Evolutionary conservation across 2,113 vertebrate genomes (phyloP), one percentile per base, ranked within the genome.

Genomic region (Ceuthmochares aereus): DNA sequence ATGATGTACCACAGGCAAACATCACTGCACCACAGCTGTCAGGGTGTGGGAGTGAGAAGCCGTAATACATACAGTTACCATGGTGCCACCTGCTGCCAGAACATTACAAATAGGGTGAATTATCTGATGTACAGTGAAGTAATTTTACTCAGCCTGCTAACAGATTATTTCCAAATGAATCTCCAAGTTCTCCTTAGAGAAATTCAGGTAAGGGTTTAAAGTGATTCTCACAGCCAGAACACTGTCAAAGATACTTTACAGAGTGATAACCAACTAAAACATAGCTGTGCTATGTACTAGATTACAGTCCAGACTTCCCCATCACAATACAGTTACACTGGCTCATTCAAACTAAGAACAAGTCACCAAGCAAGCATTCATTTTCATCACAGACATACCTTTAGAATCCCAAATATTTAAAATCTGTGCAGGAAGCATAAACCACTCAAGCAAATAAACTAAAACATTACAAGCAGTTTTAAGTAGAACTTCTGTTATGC

Each of bases 81-180:
- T 85, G 93, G 93, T 93, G 96, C 92, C 90, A 89, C 89, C 79
- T 45, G 14, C 83, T 80, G 85, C 84, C 60, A 12, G 64, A 78
- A 87, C 77, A 12, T 52, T 21, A 55, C 69, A 79, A 47, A 56
- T 32, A 64, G 58, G 20, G 72, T 59, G 62, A 67, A 56, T 34
- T 64, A 64, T 15, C 75, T 62, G 30, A 49, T 14, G 10, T 7
- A 26, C 64, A 42, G 36, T 51, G 16, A 49, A 73, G 47, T 30
- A 27, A 69, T 63, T 56, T 37, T 21, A 58, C 56, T 40, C 34
- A 68, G 83, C 36, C 58, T 56, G 47, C 54, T 52, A 67, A 90
- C 43, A 43, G 26, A 62, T 51, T 79, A 26, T 60, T 92, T 73
- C 56, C 55, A 43, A 29, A 67, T 22, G 36, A 81, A 74, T 58